phyloP scores from a whole-genome alignment of 2,888 invertebrate genomes.

The Lepidocyrtoides sp. region DNA sequence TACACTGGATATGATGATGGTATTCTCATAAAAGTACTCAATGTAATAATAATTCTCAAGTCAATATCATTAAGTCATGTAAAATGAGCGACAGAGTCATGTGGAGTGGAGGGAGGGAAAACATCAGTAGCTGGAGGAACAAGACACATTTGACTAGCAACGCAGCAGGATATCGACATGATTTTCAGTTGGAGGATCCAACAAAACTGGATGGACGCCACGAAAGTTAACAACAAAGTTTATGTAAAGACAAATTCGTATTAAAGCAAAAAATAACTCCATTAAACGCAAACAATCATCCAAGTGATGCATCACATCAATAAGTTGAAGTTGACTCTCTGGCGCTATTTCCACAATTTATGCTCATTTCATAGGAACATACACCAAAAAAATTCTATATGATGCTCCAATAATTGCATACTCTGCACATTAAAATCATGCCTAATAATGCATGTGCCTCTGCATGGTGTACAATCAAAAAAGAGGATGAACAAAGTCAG shows the following conservation, averaged over 20 bases:
- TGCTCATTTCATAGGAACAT: background rate
- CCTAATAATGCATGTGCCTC: too few species aligned
- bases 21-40: conserved; percentile 25
- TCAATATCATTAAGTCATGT: conserved; percentile 27
- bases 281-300: conserved; percentile 45
- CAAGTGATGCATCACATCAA: conserved; percentile 38
- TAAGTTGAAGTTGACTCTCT: background rate
- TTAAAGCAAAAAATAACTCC: background rate
- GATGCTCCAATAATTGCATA: background rate
- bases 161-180: conserved; percentile 72
- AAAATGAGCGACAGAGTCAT: conserved; percentile 49
- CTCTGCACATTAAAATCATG: background rate
- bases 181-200: conserved; percentile 57
- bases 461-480: background rate
- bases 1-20: background rate
- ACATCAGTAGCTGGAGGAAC: conserved; percentile 60
- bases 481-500: background rate
- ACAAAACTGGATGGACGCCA: conserved; percentile 57
- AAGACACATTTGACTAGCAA: conserved; percentile 54
- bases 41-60: background rate
- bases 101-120: conserved; percentile 38
- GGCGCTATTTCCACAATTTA: background rate
- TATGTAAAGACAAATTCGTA: background rate
- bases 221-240: conserved; percentile 20
- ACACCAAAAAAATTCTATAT: background rate